Evolutionary conservation across 2,888 invertebrate genomes (phyloP).

Genomic region (Andricus quercusramuli): DNA sequence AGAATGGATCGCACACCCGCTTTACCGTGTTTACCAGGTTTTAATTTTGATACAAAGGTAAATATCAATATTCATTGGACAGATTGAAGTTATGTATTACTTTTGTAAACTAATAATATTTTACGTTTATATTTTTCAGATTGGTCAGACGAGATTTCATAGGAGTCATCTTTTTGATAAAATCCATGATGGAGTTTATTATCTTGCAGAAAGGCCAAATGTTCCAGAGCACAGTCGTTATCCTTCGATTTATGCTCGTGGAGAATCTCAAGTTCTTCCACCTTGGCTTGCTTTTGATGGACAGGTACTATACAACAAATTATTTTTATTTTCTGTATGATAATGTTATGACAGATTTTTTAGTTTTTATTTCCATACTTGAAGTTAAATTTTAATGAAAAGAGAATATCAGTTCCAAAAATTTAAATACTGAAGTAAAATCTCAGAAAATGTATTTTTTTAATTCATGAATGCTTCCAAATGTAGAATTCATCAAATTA

Average conservation of each 20-base stretch:
- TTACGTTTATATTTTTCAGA: conserved; percentile 75
- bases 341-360: too few relatives aligned
- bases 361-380: too few relatives aligned
- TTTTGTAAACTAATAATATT: background rate
- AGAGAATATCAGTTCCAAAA: too few relatives aligned
- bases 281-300: conserved; percentile 94
- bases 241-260: conserved; percentile 87
- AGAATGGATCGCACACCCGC: conserved; percentile 82
- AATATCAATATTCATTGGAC: conserved; percentile 69
- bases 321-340: background rate
- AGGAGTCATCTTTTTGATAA: conserved; percentile 83
- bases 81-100: background rate
- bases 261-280: conserved; percentile 87
- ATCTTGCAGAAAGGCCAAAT: conserved; percentile 83
- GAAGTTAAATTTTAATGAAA: too few relatives aligned
- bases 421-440: too few relatives aligned
- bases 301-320: conserved; percentile 80
- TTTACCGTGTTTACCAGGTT: conserved; percentile 88
- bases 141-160: conserved; percentile 84
- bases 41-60: conserved; percentile 84
- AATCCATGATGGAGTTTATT: conserved; percentile 81
- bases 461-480: too few relatives aligned
- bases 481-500: too few relatives aligned
- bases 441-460: too few relatives aligned
- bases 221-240: conserved; percentile 82